Evolutionary conservation across 2,797 vertebrate species (phyloP), one percentile per base, ranked within the genome.

Genomic region (Hydrolagus colliei): DNA sequence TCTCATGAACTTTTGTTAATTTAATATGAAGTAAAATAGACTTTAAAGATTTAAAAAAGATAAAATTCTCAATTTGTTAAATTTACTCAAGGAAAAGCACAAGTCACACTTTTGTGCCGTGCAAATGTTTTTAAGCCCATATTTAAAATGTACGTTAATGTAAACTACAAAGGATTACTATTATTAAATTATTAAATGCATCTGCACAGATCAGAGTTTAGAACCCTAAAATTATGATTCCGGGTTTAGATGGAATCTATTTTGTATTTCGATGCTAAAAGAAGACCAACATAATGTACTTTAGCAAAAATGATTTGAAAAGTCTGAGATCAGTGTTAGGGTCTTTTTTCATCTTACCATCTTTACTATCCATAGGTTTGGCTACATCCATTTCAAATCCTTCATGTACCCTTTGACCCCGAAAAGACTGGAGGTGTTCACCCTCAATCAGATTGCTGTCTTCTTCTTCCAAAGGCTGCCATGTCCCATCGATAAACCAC

Each of bases 401-500:
- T 90, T 99, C 96, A 87, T 97, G 95, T 91, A 96, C 92, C 87
- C 96, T 96, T 59, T 98, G 96, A 71, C 97, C 98, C 32, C 92
- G 95, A 91, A 99, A 99, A 89, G 95, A 92, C 73, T 85, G 93
- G 87, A 99, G 94, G 89, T 99, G 98, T 90, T 98, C 96, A 87
- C 93, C 92, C 86, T 99, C 98, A 75, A 99, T 97, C 68, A 98
- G 93, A 89, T 99, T 96, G 72, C 98, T 97, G 90, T 99, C 97
- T 13, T 99, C 97, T 88, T 98, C 97, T 87, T 99, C 98, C 79
- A 99, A 89, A 0, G 98, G 98, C 27, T 96, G 96, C 98, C 98
- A 99, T 0, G 96, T 97, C 20, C 97, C 98, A 32, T 98, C 97
- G 62, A 97, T 95, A 89, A 99, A 99, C 98, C 98, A 99, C 90